A percentile compares a stretch with the other conserved stretches of the same genome.
Evolutionary conservation across 2,113 vertebrate species (phyloP).

Genomic region (Tachuris rubrigastra): DNA sequence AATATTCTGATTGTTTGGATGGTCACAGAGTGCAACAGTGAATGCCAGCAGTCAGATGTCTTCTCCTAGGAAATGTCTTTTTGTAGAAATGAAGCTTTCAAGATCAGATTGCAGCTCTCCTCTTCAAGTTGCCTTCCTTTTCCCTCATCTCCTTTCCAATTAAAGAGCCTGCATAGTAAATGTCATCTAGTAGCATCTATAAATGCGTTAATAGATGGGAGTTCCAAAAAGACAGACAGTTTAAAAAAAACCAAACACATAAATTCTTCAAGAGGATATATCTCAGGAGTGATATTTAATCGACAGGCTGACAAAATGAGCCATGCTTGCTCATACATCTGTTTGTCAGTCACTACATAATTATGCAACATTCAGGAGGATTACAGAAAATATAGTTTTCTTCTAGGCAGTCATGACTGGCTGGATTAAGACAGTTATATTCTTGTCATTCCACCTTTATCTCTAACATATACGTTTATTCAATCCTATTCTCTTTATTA

Average conservation of each 20-base stretch:
- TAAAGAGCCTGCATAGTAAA: not conserved
- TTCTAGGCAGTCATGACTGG: not conserved
- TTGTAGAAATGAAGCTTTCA: not conserved
- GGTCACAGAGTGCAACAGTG: not conserved
- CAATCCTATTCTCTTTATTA: not conserved
- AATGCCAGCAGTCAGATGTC: not conserved
- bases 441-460: not conserved
- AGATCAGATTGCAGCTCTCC: not conserved
- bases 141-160: not conserved
- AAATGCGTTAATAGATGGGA: not conserved
- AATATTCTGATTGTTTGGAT: not conserved
- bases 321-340: not conserved
- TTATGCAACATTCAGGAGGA: not conserved
- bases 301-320: not conserved
- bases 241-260: not conserved
- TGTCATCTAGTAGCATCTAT: not conserved
- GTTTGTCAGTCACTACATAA: not conserved
- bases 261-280: not conserved
- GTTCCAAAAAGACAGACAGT: not conserved
- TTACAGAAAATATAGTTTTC: not conserved
- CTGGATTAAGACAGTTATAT: not conserved
- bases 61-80: not conserved
- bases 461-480: not conserved
- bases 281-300: not conserved
- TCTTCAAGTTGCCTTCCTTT: not conserved